phyloP scores from a whole-genome alignment of 2,888 invertebrate genomes.

The Anoplius nigerrimus region DNA sequence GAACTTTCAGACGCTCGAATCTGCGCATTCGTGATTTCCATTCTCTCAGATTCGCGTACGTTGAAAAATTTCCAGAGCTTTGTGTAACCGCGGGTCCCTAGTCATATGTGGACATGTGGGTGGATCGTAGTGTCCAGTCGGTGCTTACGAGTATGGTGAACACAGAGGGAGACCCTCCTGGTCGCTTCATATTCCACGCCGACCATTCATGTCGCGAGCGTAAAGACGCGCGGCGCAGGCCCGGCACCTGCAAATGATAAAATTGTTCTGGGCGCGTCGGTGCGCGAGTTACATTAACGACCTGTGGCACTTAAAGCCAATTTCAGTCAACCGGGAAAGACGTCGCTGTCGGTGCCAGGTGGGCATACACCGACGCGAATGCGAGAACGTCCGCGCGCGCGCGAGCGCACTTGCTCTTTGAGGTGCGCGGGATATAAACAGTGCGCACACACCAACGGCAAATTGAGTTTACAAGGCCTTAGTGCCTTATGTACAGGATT shows the following conservation, averaged over 20 bases:
- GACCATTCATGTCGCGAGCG: not conserved
- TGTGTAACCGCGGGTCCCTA: too few relatives aligned
- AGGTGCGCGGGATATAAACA: conserved; percentile 12
- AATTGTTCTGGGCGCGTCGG: conserved; percentile 5
- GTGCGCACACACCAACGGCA: conserved; percentile 9
- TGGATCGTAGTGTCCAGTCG: too few relatives aligned
- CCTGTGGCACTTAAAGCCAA: not conserved
- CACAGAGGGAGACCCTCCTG: too few relatives aligned
- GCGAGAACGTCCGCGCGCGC: too few relatives aligned
- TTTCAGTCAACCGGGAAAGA: conserved; percentile 4
- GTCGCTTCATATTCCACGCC: not conserved
- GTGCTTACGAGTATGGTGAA: too few relatives aligned
- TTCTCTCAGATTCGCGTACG: too few relatives aligned
- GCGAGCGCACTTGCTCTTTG: too few relatives aligned
- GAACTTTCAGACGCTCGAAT: too few relatives aligned
- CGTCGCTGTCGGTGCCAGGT: not conserved
- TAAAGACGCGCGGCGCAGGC: not conserved
- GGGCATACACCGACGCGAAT: too few relatives aligned
- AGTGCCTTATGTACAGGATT: conserved; percentile 26
- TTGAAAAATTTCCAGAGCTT: too few relatives aligned
- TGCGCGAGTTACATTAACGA: not conserved
- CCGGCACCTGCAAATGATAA: not conserved
- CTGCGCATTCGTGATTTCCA: too few relatives aligned
- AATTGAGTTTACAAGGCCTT: conserved; percentile 35
- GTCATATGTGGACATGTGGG: too few relatives aligned